A percentile compares a stretch with the other conserved stretches of the same genome.
These are phyloP conservation scores for Drosophila sproati DNA, from an alignment of 1,140 invertebrate species.

Conservation along the genomic window DNA sequence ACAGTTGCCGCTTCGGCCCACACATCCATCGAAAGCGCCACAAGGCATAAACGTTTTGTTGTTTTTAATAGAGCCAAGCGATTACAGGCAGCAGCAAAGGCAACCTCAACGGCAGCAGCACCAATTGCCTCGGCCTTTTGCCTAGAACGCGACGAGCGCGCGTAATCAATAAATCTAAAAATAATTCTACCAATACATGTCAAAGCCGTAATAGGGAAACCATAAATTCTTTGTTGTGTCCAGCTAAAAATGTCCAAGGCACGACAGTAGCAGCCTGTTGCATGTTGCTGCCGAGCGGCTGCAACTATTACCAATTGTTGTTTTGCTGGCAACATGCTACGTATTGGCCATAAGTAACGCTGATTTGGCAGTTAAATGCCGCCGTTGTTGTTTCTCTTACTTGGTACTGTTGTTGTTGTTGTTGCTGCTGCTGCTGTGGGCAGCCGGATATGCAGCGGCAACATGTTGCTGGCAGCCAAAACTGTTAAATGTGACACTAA, in stretches of 20 bases:
- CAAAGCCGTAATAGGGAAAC: conserved; percentile 84
- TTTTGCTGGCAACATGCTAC: conserved; percentile 66
- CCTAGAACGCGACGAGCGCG: conserved; percentile 70
- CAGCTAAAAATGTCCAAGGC: conserved; percentile 74
- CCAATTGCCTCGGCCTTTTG: conserved; percentile 50
- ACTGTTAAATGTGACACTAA: conserved; percentile 79
- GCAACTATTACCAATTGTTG: conserved; percentile 75
- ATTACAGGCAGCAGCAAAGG: conserved; percentile 62
- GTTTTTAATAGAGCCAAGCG: conserved; percentile 79
- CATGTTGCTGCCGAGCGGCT: conserved; percentile 64
- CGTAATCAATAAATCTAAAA: conserved; percentile 84
- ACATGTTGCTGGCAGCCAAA: conserved; percentile 77
- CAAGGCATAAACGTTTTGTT: conserved; percentile 81
- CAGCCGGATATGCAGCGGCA: conserved; percentile 75
- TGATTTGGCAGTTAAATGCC: conserved; percentile 82
- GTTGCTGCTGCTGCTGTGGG: conserved; percentile 39
- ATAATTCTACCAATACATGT: conserved; percentile 84
- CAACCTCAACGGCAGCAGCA: conserved; percentile 38
- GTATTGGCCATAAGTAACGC: conserved; percentile 82
- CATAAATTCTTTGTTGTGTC: conserved; percentile 83
- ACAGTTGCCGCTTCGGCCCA: conserved; percentile 58
- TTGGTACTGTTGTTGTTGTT: conserved; percentile 28
- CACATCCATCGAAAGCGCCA: conserved; percentile 71
- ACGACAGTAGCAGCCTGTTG: conserved; percentile 75
- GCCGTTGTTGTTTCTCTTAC: conserved; percentile 34